Evolutionary conservation across 1,140 invertebrate genomes (phyloP).

Genomic region (Heliconius hewitsoni): DNA sequence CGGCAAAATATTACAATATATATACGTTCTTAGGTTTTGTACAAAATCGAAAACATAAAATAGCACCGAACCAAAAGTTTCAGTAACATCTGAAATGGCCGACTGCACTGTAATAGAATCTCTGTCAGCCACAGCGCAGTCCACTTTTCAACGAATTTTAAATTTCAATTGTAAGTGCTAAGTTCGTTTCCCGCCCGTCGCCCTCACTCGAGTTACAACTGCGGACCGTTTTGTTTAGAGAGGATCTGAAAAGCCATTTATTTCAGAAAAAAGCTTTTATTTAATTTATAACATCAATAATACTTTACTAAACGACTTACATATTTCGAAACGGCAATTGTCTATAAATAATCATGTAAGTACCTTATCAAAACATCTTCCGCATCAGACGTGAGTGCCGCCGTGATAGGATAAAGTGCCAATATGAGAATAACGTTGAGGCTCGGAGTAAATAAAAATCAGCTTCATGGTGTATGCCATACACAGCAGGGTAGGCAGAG

Average conservation of each 20-base stretch:
- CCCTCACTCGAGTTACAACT: not conserved
- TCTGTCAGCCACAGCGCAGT: not conserved
- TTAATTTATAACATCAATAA: no score
- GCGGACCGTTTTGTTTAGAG: not conserved
- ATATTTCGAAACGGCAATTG: not conserved
- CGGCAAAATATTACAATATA: no score
- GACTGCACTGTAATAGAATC: not conserved
- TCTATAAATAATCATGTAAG: not conserved
- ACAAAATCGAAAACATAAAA: no score
- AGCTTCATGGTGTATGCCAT: no score
- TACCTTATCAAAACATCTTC: not conserved
- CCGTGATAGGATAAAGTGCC: not conserved
- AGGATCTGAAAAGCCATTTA: not conserved
- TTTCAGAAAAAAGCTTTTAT: not conserved
- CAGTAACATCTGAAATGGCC: not conserved
- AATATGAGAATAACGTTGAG: no score
- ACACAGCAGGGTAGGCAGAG: no score
- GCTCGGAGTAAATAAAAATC: no score
- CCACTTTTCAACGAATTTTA: not conserved
- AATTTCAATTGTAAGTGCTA: not conserved
- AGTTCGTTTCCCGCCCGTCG: not conserved
- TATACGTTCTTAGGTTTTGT: no score
- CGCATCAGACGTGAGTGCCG: not conserved
- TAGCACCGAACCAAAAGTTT: no score
- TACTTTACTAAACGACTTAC: not conserved